phyloP scores from a whole-genome alignment of 1,140 invertebrate genomes.

The Acromyrmex echinatior region DNA sequence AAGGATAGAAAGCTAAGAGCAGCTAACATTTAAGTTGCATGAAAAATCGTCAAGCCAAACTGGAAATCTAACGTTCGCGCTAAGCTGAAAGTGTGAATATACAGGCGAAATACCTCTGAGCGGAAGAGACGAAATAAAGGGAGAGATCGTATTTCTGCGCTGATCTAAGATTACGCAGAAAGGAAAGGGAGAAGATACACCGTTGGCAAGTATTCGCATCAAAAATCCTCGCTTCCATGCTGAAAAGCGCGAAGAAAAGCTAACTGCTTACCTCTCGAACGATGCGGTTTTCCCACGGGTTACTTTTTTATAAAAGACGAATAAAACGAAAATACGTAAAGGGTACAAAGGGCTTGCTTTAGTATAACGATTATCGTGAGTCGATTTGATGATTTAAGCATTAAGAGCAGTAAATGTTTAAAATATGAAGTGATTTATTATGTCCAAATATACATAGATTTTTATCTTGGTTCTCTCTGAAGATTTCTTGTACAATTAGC shows the following conservation, averaged over 20 bases:
- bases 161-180: constrained; percentile 62
- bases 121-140: constrained; percentile 52
- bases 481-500: not conserved
- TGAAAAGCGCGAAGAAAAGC: constrained; percentile 49
- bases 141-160: constrained; percentile 50
- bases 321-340: constrained; percentile 17
- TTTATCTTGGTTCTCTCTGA: not conserved
- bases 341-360: constrained; percentile 35
- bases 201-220: constrained; percentile 59
- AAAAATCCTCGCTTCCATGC: constrained; percentile 49
- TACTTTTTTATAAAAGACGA: constrained; percentile 9
- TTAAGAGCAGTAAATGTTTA: not conserved
- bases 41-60: constrained; percentile 47
- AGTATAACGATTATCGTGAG: constrained; percentile 8
- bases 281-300: constrained; percentile 56
- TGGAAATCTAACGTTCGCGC: constrained; percentile 38
- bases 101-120: constrained; percentile 36
- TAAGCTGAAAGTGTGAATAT: constrained; percentile 44
- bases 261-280: constrained; percentile 57
- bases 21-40: constrained; percentile 5
- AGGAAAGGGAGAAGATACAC: constrained; percentile 43
- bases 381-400: constrained; percentile 10
- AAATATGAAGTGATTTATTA: not conserved
- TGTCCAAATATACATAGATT: too few species aligned
- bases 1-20: not conserved